These are phyloP conservation scores for Decapterus maruadsi DNA, from an alignment of 2,797 vertebrate genomes.

Conservation along the genomic window DNA sequence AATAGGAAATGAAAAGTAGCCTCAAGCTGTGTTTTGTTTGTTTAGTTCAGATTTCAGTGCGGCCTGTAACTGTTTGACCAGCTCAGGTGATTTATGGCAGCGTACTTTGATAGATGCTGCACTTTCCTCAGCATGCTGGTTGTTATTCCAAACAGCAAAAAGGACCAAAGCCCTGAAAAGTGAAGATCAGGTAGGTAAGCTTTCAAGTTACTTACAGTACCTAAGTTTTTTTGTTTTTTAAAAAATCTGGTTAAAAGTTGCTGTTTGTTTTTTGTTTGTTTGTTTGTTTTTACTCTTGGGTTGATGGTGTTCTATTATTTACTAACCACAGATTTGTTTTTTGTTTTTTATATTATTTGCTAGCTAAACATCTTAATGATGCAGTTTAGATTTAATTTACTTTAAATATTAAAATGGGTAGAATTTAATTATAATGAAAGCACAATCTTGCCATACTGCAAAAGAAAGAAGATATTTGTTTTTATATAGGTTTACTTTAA, in stretches of 20 bases:
- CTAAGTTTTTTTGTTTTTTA: too few species aligned
- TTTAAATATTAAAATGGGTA: not conserved
- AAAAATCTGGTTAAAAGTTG: too few species aligned
- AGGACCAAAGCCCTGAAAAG: not conserved
- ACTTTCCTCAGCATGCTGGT: slow-evolving; percentile 14
- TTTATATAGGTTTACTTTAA: too few species aligned
- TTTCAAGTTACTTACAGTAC: slow-evolving; percentile 9
- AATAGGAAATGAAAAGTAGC: slow-evolving; percentile 39
- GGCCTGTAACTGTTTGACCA: slow-evolving; percentile 33
- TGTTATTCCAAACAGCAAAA: slow-evolving; percentile 7
- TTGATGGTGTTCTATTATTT: not conserved
- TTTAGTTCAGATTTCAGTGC: slow-evolving; percentile 36
- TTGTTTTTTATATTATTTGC: not conserved
- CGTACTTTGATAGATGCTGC: not conserved
- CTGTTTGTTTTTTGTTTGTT: too few species aligned
- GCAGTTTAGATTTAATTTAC: not conserved
- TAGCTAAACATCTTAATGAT: not conserved
- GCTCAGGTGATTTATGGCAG: slow-evolving; percentile 43
- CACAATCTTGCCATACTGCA: not conserved
- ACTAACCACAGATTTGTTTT: not conserved
- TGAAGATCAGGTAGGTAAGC: slow-evolving; percentile 10
- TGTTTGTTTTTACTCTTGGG: too few species aligned
- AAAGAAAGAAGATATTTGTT: not conserved
- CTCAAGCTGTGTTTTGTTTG: slow-evolving; percentile 47
- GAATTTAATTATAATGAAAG: not conserved